A percentile compares a stretch with the other conserved stretches of the same genome.
These are phyloP conservation scores for Eurypyga helias DNA, from an alignment of 2,113 vertebrate species.

Conservation along the genomic window DNA sequence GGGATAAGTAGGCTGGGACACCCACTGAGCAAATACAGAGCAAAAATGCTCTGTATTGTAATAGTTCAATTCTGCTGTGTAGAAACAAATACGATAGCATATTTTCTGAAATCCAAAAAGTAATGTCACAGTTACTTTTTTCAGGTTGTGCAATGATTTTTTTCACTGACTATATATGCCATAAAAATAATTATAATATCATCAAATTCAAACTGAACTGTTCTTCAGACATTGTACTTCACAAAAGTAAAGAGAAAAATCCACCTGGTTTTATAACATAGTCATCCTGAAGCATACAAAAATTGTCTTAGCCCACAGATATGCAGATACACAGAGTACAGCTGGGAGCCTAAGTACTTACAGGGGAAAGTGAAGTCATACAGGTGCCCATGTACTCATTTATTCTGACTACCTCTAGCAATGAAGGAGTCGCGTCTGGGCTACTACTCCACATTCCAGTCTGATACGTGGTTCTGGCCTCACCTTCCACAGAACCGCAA, in stretches of 20 bases:
- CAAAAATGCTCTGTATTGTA: conserved; percentile 53
- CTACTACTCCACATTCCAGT: not conserved
- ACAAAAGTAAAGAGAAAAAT: not conserved
- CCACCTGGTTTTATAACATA: not conserved
- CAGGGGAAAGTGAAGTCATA: not conserved
- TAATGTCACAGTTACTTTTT: not conserved
- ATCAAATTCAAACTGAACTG: not conserved
- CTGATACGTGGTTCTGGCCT: not conserved
- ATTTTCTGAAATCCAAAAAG: conserved; percentile 40
- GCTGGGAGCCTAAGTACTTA: not conserved
- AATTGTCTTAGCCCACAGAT: not conserved
- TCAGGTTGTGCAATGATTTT: not conserved
- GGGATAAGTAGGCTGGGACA: no score
- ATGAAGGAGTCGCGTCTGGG: not conserved
- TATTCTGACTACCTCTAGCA: not conserved
- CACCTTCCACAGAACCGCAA: not conserved
- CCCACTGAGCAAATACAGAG: no score
- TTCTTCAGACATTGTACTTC: not conserved
- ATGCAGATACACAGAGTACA: not conserved
- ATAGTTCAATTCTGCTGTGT: conserved; percentile 13
- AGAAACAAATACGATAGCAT: not conserved
- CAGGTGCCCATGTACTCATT: not conserved
- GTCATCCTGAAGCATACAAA: not conserved
- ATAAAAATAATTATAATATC: not conserved
- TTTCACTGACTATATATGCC: not conserved